Conservation (phyloP, 2,797 vertebrate species). For the Tadarida brasiliensis region DNA sequence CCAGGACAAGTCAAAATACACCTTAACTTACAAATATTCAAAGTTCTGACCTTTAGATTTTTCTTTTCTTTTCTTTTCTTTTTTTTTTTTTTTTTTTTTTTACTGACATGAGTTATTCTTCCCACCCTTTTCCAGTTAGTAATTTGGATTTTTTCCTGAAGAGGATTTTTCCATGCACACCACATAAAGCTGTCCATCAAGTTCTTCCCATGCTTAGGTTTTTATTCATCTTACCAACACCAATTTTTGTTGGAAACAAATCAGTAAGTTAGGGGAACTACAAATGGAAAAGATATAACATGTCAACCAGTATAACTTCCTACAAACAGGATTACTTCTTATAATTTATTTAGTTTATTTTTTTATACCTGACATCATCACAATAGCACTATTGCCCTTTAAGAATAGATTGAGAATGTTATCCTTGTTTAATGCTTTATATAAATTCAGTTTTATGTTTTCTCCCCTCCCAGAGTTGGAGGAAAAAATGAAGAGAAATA, state of each 20-base stretch:
- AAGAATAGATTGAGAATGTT: slow-evolving; percentile 39
- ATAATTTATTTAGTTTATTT: slow-evolving; percentile 49
- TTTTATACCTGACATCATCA: slow-evolving; percentile 60
- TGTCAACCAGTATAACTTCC: slow-evolving; percentile 70
- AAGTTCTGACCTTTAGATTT: slow-evolving; percentile 79
- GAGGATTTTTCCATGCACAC: slow-evolving; percentile 76
- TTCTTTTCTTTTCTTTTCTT: slow-evolving; percentile 52
- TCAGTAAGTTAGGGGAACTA: slow-evolving; percentile 69
- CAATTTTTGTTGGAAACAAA: slow-evolving; percentile 77
- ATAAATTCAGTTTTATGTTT: slow-evolving; percentile 63
- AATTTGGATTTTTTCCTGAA: slow-evolving; percentile 82
- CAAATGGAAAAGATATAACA: slow-evolving; percentile 70
- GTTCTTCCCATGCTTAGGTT: slow-evolving; percentile 61
- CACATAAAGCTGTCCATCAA: slow-evolving; percentile 72
- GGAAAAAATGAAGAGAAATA: slow-evolving; percentile 74
- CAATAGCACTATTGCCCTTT: slow-evolving; percentile 52
- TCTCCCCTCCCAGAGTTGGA: slow-evolving; percentile 48
- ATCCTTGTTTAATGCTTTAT: slow-evolving; percentile 65
- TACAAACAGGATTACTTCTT: slow-evolving; percentile 47
- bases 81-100: slow-evolving; percentile 79
- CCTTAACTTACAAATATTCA: slow-evolving; percentile 80
- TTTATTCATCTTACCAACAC: slow-evolving; percentile 80
- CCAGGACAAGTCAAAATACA: slow-evolving; percentile 77
- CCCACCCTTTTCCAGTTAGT: slow-evolving; percentile 79
- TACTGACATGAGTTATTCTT: slow-evolving; percentile 78